Evolutionary conservation across 2,888 invertebrate species (phyloP).

Genomic region (Cataglyphis albicans): DNA sequence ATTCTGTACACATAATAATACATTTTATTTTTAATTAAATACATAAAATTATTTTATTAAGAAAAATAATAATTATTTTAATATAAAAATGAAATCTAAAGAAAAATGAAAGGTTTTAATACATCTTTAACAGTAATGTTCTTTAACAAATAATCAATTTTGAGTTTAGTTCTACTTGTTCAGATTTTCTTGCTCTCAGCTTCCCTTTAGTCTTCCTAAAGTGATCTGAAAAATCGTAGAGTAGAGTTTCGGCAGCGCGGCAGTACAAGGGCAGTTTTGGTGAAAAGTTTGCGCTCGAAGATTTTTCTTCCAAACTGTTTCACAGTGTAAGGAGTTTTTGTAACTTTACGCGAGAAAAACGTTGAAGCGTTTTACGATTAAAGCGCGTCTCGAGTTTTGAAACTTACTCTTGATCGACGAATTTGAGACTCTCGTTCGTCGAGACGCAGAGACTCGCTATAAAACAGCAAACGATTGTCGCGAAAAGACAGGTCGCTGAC

Average conservation of each 20-base stretch:
- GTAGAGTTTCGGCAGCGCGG: conserved; percentile 29
- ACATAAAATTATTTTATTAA: background rate
- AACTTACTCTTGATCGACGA: conserved; percentile 55
- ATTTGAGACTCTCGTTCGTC: conserved; percentile 53
- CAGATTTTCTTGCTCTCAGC: conserved; percentile 1
- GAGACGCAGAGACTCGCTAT: conserved; percentile 52
- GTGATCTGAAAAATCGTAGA: conserved; percentile 44
- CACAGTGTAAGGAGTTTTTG: conserved; percentile 46
- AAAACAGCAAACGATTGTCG: conserved; percentile 56
- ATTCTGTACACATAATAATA: background rate
- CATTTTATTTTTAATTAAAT: background rate
- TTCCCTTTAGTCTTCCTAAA: background rate
- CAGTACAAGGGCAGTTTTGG: conserved; percentile 43
- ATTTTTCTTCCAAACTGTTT: conserved; percentile 45
- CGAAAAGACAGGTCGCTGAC: conserved; percentile 51
- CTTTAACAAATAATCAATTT: conserved; percentile 6
- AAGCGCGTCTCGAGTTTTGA: conserved; percentile 51
- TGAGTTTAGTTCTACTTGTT: background rate
- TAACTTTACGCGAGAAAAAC: conserved; percentile 53
- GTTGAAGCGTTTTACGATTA: conserved; percentile 52
- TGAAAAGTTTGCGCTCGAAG: conserved; percentile 51
- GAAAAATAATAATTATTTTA: background rate
- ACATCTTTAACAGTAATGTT: background rate
- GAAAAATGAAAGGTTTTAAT: background rate
- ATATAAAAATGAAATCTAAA: background rate